A percentile compares a stretch with the other conserved stretches of the same genome.
These are phyloP conservation scores for Bugula neritina DNA, from an alignment of 2,888 invertebrate species.

Conservation along the genomic window DNA sequence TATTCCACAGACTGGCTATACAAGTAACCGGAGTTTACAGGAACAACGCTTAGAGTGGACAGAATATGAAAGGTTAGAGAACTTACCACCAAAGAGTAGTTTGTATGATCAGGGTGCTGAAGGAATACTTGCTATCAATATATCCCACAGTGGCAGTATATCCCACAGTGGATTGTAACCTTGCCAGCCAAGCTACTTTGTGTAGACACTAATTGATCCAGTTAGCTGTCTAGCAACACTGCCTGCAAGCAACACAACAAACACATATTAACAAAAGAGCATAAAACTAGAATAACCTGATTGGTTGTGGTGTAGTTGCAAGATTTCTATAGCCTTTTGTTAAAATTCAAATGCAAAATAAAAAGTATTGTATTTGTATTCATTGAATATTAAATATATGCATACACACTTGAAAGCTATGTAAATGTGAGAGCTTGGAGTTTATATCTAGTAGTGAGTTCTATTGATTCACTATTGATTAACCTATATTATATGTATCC, in stretches of 20 bases:
- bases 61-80: too few species aligned
- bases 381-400: conserved; percentile 7
- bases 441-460: background rate
- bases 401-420: conserved; percentile 23
- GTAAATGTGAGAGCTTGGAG: conserved; percentile 2
- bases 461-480: conserved; percentile 13
- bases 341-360: conserved; percentile 23
- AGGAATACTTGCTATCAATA: too few species aligned
- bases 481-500: background rate
- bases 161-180: background rate
- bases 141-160: background rate
- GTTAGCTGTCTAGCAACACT: conserved; percentile 24
- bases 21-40: too few species aligned
- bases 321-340: conserved; percentile 22
- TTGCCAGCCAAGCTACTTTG: background rate
- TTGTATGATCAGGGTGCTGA: too few species aligned
- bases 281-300: conserved; percentile 2
- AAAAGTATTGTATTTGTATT: conserved; percentile 23
- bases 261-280: conserved; percentile 10
- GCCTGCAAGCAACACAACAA: conserved; percentile 24
- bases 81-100: too few species aligned
- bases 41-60: too few species aligned
- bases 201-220: conserved; percentile 11
- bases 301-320: conserved; percentile 6
- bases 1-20: too few species aligned